phyloP scores from a whole-genome alignment of 1,140 invertebrate genomes.

The Trichomalopsis sarcophagae region DNA sequence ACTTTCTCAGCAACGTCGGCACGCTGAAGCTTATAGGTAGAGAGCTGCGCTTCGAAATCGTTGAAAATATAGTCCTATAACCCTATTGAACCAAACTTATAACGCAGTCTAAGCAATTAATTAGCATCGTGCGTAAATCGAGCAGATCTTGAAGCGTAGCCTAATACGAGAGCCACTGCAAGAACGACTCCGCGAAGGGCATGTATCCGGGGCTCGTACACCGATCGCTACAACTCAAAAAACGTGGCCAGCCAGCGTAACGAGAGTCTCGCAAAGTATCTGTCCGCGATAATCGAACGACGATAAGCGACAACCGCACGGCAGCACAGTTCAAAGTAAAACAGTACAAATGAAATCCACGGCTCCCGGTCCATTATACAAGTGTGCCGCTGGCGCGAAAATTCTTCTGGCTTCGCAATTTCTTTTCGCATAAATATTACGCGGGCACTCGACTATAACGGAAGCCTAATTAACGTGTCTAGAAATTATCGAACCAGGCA shows the following conservation, averaged over 20 bases:
- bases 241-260: not conserved
- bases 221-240: not conserved
- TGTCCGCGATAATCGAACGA: constrained; percentile 13
- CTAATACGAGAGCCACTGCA: too few relatives aligned
- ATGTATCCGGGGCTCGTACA: not conserved
- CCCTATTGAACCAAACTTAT: too few relatives aligned
- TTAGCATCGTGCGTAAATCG: too few relatives aligned
- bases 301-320: not conserved
- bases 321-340: not conserved
- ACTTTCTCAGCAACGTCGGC: not conserved
- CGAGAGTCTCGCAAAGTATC: constrained; percentile 3
- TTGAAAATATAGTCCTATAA: too few relatives aligned
- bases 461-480: not conserved
- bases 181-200: not conserved
- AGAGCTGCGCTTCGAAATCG: too few relatives aligned
- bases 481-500: not conserved
- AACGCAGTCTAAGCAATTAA: too few relatives aligned
- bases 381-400: not conserved
- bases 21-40: too few relatives aligned
- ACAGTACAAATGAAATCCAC: not conserved
- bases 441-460: not conserved
- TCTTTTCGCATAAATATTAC: not conserved
- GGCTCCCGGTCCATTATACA: not conserved
- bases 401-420: not conserved
- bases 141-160: too few relatives aligned